phyloP scores from a whole-genome alignment of 1,140 invertebrate species.

The honey bee (Apis mellifera) region Amel_HAv3.1 CM009936.2:3967501-3968000 shows the following conservation, averaged over 20 bases:
- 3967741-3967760: conserved; percentile 32
- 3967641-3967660: conserved; percentile 1
- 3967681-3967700: conserved; percentile 8
- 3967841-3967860: conserved; percentile 80
- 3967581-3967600: neutral
- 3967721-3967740: conserved; percentile 18
- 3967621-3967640: conserved; percentile 33
- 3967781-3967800: conserved; percentile 69
- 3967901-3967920: conserved; percentile 83
- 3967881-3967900: conserved; percentile 81
- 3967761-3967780: conserved; percentile 50
- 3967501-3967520: neutral
- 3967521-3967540: conserved; percentile 2
- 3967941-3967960: conserved; percentile 81
- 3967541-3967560: neutral
- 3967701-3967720: conserved; percentile 48
- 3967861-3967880: conserved; percentile 79
- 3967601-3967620: conserved; percentile 34
- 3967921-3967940: conserved; percentile 80
- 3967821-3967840: conserved; percentile 81
- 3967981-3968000: conserved; percentile 43
- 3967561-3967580: neutral
- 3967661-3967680: conserved; percentile 17
- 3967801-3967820: conserved; percentile 76
- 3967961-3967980: conserved; percentile 79